Evolutionary conservation across 2,797 vertebrate genomes (phyloP).

Genomic region (Decapterus maruadsi): DNA sequence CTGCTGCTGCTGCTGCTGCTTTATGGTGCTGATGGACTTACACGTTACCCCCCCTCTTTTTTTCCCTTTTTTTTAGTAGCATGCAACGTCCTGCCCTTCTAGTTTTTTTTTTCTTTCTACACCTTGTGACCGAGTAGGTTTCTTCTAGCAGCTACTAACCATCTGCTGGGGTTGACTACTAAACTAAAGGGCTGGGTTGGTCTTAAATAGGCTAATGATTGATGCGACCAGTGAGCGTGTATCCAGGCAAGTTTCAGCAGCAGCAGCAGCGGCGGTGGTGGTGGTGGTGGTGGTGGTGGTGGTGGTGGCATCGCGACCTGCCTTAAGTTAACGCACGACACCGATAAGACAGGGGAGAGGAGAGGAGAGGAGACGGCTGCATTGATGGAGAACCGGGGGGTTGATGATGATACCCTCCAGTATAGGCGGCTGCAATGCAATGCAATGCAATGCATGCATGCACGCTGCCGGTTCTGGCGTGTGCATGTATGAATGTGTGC

Average conservation of each 20-base stretch:
- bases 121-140: slow-evolving; percentile 12
- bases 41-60: slow-evolving; percentile 8
- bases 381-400: slow-evolving; percentile 11
- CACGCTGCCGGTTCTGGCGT: neutral
- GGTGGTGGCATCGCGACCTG: slow-evolving; percentile 43
- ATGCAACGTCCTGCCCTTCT: slow-evolving; percentile 37
- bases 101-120: neutral
- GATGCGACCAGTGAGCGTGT: slow-evolving; percentile 42
- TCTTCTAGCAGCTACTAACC: slow-evolving; percentile 11
- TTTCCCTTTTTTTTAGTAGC: slow-evolving; percentile 6
- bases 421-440: neutral
- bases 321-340: slow-evolving; percentile 44
- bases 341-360: neutral
- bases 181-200: slow-evolving; percentile 13
- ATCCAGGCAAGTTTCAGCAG: slow-evolving; percentile 60
- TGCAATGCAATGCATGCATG: neutral
- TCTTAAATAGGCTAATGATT: slow-evolving; percentile 44
- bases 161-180: slow-evolving; percentile 1
- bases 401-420: neutral
- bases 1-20: too few species aligned
- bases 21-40: slow-evolving; percentile 24
- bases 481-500: too few species aligned
- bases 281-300: too few species aligned
- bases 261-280: neutral
- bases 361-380: slow-evolving; percentile 24